These are phyloP conservation scores for Nephila pilipes DNA, from an alignment of 1,140 invertebrate species.

Conservation along the genomic window DNA sequence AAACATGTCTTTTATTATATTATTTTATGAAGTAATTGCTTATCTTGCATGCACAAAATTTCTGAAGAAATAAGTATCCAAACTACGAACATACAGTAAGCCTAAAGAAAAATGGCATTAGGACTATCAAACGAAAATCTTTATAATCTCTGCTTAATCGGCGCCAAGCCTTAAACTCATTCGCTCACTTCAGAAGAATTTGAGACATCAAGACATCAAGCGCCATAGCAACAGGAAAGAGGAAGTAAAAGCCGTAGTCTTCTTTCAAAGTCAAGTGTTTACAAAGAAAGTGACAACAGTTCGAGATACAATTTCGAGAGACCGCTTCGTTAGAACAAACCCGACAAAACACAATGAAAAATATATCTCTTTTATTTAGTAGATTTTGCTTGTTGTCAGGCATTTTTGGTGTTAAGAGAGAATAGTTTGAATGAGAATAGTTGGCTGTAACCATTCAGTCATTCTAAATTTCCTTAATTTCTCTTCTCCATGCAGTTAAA, in stretches of 20 bases:
- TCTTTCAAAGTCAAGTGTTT: slow-evolving; percentile 70
- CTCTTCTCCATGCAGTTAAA: too few relatives aligned
- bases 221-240: slow-evolving; percentile 9
- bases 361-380: too few relatives aligned
- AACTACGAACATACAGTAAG: too few relatives aligned
- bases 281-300: slow-evolving; percentile 62
- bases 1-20: too few relatives aligned
- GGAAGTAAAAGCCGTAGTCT: slow-evolving; percentile 28
- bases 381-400: too few relatives aligned
- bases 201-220: slow-evolving; percentile 27
- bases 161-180: background rate
- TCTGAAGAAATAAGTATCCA: background rate
- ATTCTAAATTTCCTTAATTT: too few relatives aligned
- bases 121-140: slow-evolving; percentile 9
- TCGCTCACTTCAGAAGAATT: too few relatives aligned
- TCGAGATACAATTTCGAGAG: slow-evolving; percentile 12
- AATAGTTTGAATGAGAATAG: too few relatives aligned
- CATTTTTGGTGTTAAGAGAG: too few relatives aligned
- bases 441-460: too few relatives aligned
- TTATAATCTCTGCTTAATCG: slow-evolving; percentile 25
- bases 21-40: too few relatives aligned
- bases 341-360: background rate
- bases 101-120: background rate
- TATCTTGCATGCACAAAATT: too few relatives aligned
- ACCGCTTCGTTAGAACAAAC: slow-evolving; percentile 14